These are phyloP conservation scores for Lophura nycthemera DNA, from an alignment of 2,113 vertebrate species.

Conservation along the genomic window DNA sequence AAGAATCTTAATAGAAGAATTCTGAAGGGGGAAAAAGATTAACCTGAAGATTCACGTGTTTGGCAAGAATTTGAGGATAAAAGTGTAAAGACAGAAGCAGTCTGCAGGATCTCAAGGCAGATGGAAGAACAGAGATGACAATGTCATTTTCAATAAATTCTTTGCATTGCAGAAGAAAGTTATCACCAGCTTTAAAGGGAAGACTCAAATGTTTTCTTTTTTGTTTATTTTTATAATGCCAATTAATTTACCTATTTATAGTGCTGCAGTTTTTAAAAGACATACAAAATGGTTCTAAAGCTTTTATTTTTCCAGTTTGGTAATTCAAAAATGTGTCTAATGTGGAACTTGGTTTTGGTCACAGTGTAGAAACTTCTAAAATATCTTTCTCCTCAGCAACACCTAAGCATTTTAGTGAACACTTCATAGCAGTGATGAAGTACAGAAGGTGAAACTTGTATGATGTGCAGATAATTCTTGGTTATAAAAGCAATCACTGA, in stretches of 20 bases:
- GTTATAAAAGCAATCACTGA: not conserved
- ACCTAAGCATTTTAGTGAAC: not conserved
- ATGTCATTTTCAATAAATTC: not conserved
- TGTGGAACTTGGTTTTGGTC: not conserved
- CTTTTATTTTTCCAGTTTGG: not conserved
- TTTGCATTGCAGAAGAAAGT: not conserved
- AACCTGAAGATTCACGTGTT: not conserved
- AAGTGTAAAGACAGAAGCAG: not conserved
- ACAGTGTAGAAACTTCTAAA: not conserved
- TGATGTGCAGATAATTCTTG: not conserved
- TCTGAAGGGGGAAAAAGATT: fast-evolving
- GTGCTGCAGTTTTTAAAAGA: not conserved
- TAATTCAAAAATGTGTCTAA: not conserved
- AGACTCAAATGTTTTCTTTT: not conserved
- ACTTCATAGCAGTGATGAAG: not conserved
- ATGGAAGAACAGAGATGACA: not conserved
- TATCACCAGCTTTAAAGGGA: not conserved
- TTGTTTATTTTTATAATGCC: not conserved
- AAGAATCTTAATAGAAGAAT: not conserved
- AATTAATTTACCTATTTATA: not conserved
- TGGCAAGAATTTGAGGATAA: not conserved
- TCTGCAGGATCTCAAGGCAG: not conserved
- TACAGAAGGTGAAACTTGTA: not conserved
- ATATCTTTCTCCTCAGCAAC: not conserved
- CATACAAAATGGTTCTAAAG: not conserved